Evolutionary conservation across 2,888 invertebrate species (phyloP).

Genomic region (Aromia moschata): DNA sequence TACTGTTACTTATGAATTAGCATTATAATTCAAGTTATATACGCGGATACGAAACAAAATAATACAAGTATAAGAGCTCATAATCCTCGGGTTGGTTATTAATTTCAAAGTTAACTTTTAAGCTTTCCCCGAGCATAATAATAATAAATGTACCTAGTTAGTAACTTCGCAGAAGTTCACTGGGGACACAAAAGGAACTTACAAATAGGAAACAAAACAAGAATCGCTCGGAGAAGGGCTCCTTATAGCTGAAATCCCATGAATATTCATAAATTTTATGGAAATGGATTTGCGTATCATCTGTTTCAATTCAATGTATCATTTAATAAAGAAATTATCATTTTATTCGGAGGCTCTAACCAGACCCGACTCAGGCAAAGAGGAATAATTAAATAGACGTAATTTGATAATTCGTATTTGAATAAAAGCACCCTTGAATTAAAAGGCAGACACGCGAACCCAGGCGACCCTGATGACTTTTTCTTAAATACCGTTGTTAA

Average conservation of each 20-base stretch:
- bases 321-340: slow-evolving; percentile 28
- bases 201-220: slow-evolving; percentile 41
- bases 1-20: slow-evolving; percentile 17
- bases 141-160: slow-evolving; percentile 44
- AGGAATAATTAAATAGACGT: slow-evolving; percentile 16
- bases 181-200: slow-evolving; percentile 41
- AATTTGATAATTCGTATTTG: too few species aligned
- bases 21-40: slow-evolving; percentile 21
- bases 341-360: slow-evolving; percentile 23
- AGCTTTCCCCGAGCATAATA: slow-evolving; percentile 38
- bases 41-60: slow-evolving; percentile 21
- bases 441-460: too few species aligned
- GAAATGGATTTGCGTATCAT: slow-evolving; percentile 40
- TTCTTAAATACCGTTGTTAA: too few species aligned
- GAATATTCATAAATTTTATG: slow-evolving; percentile 41
- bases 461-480: too few species aligned
- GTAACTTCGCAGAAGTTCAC: slow-evolving; percentile 35
- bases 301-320: slow-evolving; percentile 40
- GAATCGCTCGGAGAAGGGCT: slow-evolving; percentile 38
- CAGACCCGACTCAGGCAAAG: slow-evolving; percentile 11
- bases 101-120: slow-evolving; percentile 38
- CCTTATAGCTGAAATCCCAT: slow-evolving; percentile 36
- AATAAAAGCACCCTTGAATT: too few species aligned
- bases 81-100: slow-evolving; percentile 38
- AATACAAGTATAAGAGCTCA: slow-evolving; percentile 24